Percentiles rank a stretch among this genome's conserved stretches.
Evolutionary conservation across 1,140 invertebrate genomes (phyloP).

Genomic region (Lanistes nyassanus): DNA sequence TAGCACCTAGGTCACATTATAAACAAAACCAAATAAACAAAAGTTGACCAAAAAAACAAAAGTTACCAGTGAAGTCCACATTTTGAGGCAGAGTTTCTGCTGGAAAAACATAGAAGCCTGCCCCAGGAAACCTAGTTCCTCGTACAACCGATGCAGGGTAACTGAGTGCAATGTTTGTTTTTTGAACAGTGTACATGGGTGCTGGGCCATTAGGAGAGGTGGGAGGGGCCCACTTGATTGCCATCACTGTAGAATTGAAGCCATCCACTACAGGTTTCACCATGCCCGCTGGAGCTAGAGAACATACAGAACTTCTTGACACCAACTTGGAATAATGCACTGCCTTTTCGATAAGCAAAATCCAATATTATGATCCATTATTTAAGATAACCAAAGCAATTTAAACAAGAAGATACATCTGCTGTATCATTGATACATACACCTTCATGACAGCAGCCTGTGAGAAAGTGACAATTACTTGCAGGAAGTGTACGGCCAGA

Average conservation of each 20-base stretch:
- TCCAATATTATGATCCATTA: too few species aligned
- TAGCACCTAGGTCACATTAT: too few species aligned
- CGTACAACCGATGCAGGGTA: conserved; percentile 57
- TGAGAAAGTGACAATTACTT: conserved; percentile 37
- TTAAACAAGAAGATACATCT: too few species aligned
- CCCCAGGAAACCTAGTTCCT: conserved; percentile 62
- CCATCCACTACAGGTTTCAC: conserved; percentile 48
- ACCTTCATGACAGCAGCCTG: too few species aligned
- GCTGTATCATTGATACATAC: too few species aligned
- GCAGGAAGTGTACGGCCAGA: conserved; percentile 51
- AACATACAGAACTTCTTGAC: too few species aligned
- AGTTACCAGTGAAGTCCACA: conserved; percentile 62
- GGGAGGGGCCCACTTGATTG: conserved; percentile 56
- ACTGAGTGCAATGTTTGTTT: conserved; percentile 56
- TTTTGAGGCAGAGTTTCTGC: conserved; percentile 56
- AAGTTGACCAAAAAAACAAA: background rate
- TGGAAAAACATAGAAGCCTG: conserved; percentile 63
- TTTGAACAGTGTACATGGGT: conserved; percentile 57
- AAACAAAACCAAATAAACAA: too few species aligned
- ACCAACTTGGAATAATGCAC: too few species aligned
- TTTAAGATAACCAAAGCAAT: too few species aligned
- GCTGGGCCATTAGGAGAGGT: conserved; percentile 57
- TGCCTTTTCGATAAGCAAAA: too few species aligned
- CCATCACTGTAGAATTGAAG: conserved; percentile 58
- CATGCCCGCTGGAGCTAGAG: conserved; percentile 55